Percentiles rank a stretch among this genome's conserved stretches.
phyloP scores from a whole-genome alignment of 1,140 invertebrate species.

The Drosophila arawakana region DNA sequence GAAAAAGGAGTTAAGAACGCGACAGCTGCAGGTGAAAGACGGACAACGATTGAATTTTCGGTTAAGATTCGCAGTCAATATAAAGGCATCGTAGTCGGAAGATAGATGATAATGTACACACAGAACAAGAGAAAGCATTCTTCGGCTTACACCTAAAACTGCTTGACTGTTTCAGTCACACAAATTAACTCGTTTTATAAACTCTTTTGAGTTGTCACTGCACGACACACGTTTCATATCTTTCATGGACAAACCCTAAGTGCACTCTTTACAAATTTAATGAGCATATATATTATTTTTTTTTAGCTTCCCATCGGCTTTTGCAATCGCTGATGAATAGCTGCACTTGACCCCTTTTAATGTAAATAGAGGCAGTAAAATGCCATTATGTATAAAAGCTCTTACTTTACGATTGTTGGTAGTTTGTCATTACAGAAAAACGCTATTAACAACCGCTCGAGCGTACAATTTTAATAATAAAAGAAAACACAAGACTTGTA shows the following conservation, averaged over 20 bases:
- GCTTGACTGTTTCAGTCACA: background rate
- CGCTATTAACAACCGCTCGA: slow-evolving; percentile 41
- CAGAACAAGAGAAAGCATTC: too few relatives aligned
- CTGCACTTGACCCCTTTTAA: slow-evolving; percentile 73
- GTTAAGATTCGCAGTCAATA: too few relatives aligned
- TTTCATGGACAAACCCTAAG: slow-evolving; percentile 25
- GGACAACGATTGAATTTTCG: too few relatives aligned
- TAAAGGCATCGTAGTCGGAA: too few relatives aligned
- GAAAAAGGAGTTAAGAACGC: too few relatives aligned
- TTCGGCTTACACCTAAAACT: background rate
- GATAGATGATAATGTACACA: too few relatives aligned
- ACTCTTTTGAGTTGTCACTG: slow-evolving; percentile 14
- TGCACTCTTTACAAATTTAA: slow-evolving; percentile 27
- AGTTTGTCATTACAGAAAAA: slow-evolving; percentile 33
- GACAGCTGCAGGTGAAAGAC: too few relatives aligned
- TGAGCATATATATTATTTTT: background rate
- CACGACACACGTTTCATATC: slow-evolving; percentile 1
- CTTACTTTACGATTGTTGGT: slow-evolving; percentile 18
- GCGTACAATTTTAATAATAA: slow-evolving; percentile 20
- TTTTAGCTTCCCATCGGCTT: slow-evolving; percentile 27
- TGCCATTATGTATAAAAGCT: slow-evolving; percentile 18
- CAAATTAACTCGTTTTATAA: background rate
- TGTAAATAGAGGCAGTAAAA: slow-evolving; percentile 17
- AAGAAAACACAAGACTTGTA: slow-evolving; percentile 72
- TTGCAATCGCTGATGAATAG: slow-evolving; percentile 51